Evolutionary conservation across 1,140 invertebrate genomes (phyloP), one percentile per base, ranked within the genome.

Genomic region (Sitobion miscanthi): DNA sequence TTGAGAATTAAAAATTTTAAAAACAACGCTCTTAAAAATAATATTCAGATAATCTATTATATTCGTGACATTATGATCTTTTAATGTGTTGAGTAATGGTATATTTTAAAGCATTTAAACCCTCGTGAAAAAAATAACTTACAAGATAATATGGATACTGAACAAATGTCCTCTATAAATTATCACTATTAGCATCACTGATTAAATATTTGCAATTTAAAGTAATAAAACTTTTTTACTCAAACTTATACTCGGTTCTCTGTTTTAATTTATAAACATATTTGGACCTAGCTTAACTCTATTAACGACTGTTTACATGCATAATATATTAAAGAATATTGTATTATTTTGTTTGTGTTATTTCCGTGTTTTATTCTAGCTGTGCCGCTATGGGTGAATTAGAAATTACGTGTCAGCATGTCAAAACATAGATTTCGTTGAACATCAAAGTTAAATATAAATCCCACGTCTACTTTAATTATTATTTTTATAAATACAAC

Each of bases 141-240:
- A 77, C 14, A 77, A 77, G 62, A 77, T 77, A 77, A 77, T 77
- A 69, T 11, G n/a, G 14, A 69, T 69, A 77, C 30, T n/a, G 6
- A n/a, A n/a, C 62, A 77, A 77, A 77, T 77, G 30, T 6, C 62
- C 11, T 20, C 30, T 77, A 77, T n/a, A 77, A n/a, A 77, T 77
- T 77, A 77, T 77, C 14, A n/a, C 62, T 35, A 77, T 77, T 35
- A 77, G 30, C 5, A 77, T 77, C n/a, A n/a, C 62, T 77, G 62
- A 77, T 77, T 77, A 77, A 77, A 77, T 77, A 35, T 77, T 77
- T 77, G 30, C 30, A 77, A 77, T 77, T 77, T 77, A 77, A 77
- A 17, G 4, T n/a, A 69, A 69, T n/a, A n/a, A n/a, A n/a, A 69
- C 62, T n/a, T 69, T 69, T 69, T 69, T 30, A n/a, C 30, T 69